phyloP scores from a whole-genome alignment of 2,113 vertebrate species.

The Tyrannus savana region DNA sequence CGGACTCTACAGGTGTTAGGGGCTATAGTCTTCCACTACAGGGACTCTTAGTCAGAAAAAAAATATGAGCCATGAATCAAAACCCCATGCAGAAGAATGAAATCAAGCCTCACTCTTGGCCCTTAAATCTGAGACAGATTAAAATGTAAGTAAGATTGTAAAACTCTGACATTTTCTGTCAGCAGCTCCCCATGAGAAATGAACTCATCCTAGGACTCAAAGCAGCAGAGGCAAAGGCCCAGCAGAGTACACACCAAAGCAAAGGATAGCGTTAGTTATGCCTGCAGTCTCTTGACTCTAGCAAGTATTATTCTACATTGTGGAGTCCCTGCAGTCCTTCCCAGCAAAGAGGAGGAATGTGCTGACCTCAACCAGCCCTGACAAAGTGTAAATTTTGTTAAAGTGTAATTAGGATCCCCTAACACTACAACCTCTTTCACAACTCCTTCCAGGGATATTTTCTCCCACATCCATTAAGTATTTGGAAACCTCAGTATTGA shows the following conservation, averaged over 20 bases:
- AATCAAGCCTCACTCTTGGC: not conserved
- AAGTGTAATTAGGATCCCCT: not conserved
- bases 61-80: not conserved
- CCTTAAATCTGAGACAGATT: not conserved
- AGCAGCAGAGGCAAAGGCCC: not conserved
- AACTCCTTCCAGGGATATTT: not conserved
- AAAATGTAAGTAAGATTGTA: not conserved
- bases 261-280: not conserved
- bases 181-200: not conserved
- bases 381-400: not conserved
- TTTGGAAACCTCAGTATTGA: not conserved
- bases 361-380: not conserved
- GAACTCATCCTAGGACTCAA: not conserved
- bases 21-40: not conserved
- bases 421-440: not conserved
- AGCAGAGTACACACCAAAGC: not conserved
- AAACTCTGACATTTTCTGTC: not conserved
- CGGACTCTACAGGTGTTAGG: not conserved
- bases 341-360: not conserved
- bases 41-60: not conserved
- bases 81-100: not conserved
- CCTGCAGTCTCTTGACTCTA: not conserved
- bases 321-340: not conserved
- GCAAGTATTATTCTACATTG: accelerated
- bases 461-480: not conserved